phyloP scores from a whole-genome alignment of 2,797 vertebrate species.

The Rhinella marina region DNA sequence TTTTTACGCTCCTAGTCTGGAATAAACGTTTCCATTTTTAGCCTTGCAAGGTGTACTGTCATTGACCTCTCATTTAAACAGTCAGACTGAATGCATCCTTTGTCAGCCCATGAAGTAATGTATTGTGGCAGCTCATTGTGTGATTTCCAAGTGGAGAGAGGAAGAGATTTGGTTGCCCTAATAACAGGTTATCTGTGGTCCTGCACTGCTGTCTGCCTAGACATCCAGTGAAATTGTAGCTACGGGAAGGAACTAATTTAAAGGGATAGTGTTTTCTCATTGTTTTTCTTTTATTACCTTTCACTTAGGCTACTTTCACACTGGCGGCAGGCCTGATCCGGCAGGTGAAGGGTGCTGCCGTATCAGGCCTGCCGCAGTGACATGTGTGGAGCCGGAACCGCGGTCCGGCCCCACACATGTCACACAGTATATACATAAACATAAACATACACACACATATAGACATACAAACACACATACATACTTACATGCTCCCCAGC shows the following conservation, averaged over 20 bases:
- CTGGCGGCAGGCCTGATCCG: too few relatives aligned
- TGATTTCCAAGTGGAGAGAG: conserved; percentile 47
- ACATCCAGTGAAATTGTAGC: conserved; percentile 28
- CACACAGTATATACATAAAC: too few relatives aligned
- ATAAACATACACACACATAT: too few relatives aligned
- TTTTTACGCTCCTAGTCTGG: background rate
- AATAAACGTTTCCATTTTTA: conserved; percentile 32
- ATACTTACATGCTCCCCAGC: too few relatives aligned
- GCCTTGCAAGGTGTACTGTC: conserved; percentile 47
- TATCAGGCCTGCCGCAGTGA: too few relatives aligned
- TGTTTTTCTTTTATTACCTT: background rate
- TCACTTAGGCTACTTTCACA: background rate
- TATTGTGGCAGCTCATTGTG: conserved; percentile 55
- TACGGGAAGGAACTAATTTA: conserved; percentile 28
- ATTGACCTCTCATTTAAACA: conserved; percentile 50
- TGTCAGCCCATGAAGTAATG: conserved; percentile 49
- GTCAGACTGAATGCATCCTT: conserved; percentile 46
- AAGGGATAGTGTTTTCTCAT: background rate
- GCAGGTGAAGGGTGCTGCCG: too few relatives aligned
- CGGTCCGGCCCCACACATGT: too few relatives aligned
- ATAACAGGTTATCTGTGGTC: conserved; percentile 47
- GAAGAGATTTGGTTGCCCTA: conserved; percentile 50
- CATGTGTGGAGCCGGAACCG: too few relatives aligned
- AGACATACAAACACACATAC: too few relatives aligned
- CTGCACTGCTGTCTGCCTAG: conserved; percentile 29